These are phyloP conservation scores for Ochlodes sylvanus DNA, from an alignment of 2,888 invertebrate genomes.

Conservation along the genomic window DNA sequence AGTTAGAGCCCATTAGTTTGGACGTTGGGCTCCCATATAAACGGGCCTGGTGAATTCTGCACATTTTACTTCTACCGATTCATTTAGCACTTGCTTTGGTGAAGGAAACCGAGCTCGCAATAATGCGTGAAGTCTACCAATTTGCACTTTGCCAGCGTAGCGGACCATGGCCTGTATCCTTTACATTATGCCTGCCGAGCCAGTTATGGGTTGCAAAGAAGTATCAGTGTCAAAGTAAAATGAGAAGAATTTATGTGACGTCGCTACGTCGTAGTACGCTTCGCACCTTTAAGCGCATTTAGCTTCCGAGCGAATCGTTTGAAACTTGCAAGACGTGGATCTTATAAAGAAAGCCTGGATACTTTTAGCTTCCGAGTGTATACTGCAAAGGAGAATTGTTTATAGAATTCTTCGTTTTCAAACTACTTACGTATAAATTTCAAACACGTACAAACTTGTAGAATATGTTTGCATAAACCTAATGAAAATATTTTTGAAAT, in stretches of 20 bases:
- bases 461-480: no score
- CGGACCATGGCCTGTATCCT: no score
- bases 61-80: no score
- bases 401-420: conserved; percentile 5
- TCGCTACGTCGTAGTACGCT: neutral
- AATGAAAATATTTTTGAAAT: no score
- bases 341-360: conserved; percentile 18
- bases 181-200: no score
- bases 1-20: no score
- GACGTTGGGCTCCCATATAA: no score
- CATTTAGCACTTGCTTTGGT: no score
- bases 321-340: conserved; percentile 9
- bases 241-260: neutral
- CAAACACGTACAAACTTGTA: neutral
- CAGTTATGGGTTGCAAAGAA: no score
- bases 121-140: neutral
- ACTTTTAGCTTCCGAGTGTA: conserved; percentile 13
- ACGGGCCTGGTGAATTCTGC: no score
- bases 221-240: no score
- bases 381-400: conserved; percentile 9
- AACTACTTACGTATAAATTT: neutral
- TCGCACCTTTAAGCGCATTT: conserved; percentile 1
- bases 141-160: neutral
- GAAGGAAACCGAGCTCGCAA: no score
- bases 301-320: conserved; percentile 10